A percentile compares a stretch with the other conserved stretches of the same genome.
Evolutionary conservation across 1,140 invertebrate species (phyloP).

Genomic region (Aethina tumida): DNA sequence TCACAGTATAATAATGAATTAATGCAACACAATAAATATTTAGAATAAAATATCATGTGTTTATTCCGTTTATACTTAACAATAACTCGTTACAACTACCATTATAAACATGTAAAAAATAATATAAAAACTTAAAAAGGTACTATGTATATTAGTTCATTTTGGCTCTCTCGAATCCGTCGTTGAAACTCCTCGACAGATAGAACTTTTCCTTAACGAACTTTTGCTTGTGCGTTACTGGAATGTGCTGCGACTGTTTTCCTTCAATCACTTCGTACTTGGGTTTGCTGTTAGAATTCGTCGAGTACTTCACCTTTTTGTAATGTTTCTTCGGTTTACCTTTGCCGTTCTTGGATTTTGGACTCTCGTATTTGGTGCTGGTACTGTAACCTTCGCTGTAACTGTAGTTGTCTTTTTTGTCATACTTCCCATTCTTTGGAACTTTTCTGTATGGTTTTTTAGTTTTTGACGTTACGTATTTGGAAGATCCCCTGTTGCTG

Average conservation of each 20-base stretch:
- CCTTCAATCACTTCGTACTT: slow-evolving; percentile 19
- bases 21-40: no score
- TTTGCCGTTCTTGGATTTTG: slow-evolving; percentile 8
- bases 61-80: no score
- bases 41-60: no score
- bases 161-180: slow-evolving; percentile 5
- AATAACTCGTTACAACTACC: no score
- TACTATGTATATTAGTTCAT: no score
- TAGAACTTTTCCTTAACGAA: slow-evolving; percentile 29
- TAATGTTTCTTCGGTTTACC: slow-evolving; percentile 5
- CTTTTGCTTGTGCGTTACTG: slow-evolving; percentile 27
- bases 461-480: slow-evolving; percentile 11
- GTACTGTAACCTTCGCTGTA: slow-evolving; percentile 13
- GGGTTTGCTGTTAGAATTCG: slow-evolving; percentile 6
- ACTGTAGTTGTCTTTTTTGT: slow-evolving; percentile 10
- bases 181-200: slow-evolving; percentile 20
- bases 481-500: slow-evolving; percentile 11
- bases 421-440: slow-evolving; percentile 7
- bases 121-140: no score
- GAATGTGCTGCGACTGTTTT: slow-evolving; percentile 21
- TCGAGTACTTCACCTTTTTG: slow-evolving; percentile 11
- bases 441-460: slow-evolving; percentile 12
- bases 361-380: slow-evolving; percentile 14
- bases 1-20: no score
- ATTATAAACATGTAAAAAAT: no score